A percentile compares a stretch with the other conserved stretches of the same genome.
Conservation (phyloP, 1,140 invertebrate genomes). For the Leguminivora glycinivorella region DNA sequence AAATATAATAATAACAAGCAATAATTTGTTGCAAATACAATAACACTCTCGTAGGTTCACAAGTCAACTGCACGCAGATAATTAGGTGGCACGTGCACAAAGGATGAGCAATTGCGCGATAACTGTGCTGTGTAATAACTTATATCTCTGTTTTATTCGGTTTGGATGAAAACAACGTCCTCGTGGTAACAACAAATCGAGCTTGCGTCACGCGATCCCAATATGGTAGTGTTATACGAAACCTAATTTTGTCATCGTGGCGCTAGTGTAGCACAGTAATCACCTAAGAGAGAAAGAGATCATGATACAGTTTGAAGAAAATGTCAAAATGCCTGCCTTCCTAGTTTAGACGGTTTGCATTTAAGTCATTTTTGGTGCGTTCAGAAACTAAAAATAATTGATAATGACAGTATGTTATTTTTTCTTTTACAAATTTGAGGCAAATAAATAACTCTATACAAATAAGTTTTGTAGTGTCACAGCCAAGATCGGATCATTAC, state of each 20-base stretch:
- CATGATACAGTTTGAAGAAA: neutral
- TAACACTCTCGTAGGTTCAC: conserved; percentile 35
- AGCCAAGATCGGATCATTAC: no score
- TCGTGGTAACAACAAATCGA: conserved; percentile 4
- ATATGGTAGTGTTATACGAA: conserved; percentile 15
- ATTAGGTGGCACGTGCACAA: conserved; percentile 51
- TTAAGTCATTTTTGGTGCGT: conserved; percentile 5
- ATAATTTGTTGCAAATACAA: conserved; percentile 22
- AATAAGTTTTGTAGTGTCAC: no score
- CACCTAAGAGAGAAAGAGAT: neutral
- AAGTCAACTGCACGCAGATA: conserved; percentile 46
- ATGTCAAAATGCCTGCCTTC: neutral
- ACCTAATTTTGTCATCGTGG: neutral
- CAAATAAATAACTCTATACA: no score
- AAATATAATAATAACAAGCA: conserved; percentile 35
- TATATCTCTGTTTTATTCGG: conserved; percentile 1
- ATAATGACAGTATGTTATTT: no score
- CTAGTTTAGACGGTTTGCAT: conserved; percentile 8
- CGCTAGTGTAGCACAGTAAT: neutral
- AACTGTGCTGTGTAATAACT: conserved; percentile 17
- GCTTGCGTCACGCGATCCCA: conserved; percentile 30
- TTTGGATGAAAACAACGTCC: conserved; percentile 16
- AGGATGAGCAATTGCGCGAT: conserved; percentile 18
- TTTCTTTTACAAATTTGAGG: no score
- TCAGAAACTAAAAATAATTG: neutral